phyloP scores from a whole-genome alignment of 2,113 vertebrate genomes.

The Trichomycterus rosablanca region DNA sequence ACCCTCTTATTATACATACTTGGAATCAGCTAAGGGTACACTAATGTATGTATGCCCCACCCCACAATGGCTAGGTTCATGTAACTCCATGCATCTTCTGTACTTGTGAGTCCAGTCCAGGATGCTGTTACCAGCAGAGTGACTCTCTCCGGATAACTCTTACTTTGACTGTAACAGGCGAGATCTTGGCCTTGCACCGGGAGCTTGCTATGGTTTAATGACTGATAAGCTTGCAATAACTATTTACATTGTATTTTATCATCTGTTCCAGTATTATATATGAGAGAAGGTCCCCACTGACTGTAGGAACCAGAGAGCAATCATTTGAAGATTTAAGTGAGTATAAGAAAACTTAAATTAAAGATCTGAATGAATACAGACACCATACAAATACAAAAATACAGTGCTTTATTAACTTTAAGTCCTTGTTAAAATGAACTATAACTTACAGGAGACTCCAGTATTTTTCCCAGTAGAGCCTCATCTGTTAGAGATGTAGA shows the following conservation, averaged over 20 bases:
- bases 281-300: slow-evolving; percentile 52
- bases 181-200: too few relatives aligned
- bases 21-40: too few relatives aligned
- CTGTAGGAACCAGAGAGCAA: slow-evolving; percentile 36
- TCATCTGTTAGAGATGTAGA: slow-evolving; percentile 23
- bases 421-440: neutral
- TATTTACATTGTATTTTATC: slow-evolving; percentile 5
- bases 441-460: slow-evolving; percentile 27
- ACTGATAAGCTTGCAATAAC: neutral
- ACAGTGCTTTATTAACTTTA: neutral
- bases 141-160: too few relatives aligned
- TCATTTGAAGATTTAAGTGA: slow-evolving; percentile 46
- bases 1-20: too few relatives aligned
- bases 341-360: slow-evolving; percentile 2
- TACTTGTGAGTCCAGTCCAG: too few relatives aligned
- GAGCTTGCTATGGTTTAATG: too few relatives aligned
- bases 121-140: too few relatives aligned
- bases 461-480: slow-evolving; percentile 1
- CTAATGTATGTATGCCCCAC: too few relatives aligned
- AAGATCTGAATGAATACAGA: too few relatives aligned
- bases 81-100: too few relatives aligned
- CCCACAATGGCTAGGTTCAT: too few relatives aligned
- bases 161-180: too few relatives aligned
- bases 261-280: slow-evolving; percentile 53
- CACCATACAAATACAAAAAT: neutral